These are phyloP conservation scores for Oreochromis grahami DNA, from an alignment of 2,797 vertebrate species.

Conservation along the genomic window DNA sequence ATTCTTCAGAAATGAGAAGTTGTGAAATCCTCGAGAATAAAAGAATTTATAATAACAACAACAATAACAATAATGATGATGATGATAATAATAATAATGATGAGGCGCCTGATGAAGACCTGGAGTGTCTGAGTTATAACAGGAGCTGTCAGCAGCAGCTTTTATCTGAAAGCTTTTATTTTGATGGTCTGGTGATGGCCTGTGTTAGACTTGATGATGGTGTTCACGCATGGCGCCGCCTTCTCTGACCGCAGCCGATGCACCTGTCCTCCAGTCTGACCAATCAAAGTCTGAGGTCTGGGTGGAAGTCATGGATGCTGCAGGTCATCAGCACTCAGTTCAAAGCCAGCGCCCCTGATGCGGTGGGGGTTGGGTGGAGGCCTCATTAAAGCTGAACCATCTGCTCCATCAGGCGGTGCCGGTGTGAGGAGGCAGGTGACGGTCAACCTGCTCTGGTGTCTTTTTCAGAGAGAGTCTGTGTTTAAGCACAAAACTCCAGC, in stretches of 20 bases:
- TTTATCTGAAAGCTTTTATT: neutral
- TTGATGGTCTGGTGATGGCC: neutral
- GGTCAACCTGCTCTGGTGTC: neutral
- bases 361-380: neutral
- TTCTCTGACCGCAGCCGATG: rapidly evolving
- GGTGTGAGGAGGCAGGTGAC: neutral
- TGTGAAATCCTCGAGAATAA: neutral
- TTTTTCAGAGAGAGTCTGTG: neutral
- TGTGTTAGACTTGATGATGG: neutral
- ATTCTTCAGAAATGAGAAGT: neutral
- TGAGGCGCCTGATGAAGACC: neutral
- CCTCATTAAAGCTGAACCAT: neutral
- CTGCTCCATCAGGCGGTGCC: neutral
- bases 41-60: rapidly evolving
- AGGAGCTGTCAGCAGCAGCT: neutral
- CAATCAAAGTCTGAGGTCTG: neutral
- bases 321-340: neutral
- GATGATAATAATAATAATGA: rapidly evolving
- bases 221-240: neutral
- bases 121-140: neutral
- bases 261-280: neutral
- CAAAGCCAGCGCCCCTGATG: rapidly evolving
- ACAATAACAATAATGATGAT: too few relatives aligned
- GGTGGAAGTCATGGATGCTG: neutral
- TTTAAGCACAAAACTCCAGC: neutral